Conservation (phyloP, 1,140 invertebrate genomes). For the Lepidotrigona ventralis region DNA sequence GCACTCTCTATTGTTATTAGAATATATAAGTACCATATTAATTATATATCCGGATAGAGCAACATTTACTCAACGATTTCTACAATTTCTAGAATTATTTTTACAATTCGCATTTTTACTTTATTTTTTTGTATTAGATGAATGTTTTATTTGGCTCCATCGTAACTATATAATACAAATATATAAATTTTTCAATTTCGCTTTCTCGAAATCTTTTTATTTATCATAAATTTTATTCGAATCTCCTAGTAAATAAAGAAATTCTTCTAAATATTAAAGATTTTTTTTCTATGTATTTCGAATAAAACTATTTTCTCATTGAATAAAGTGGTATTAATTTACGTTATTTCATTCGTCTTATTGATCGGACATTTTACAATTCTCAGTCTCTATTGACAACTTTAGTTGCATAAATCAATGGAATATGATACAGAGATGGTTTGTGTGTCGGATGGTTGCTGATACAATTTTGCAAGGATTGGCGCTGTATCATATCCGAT, state of each 20-base stretch:
- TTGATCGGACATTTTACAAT: not conserved
- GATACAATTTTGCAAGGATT: constrained; percentile 7
- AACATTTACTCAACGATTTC: no score
- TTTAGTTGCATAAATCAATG: not conserved
- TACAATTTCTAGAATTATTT: not conserved
- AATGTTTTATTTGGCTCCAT: not conserved
- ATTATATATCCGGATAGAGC: no score
- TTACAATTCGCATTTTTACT: not conserved
- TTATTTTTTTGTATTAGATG: rapidly evolving
- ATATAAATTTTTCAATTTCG: no score
- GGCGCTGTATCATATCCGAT: constrained; percentile 1
- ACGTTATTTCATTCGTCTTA: rapidly evolving
- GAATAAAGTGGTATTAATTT: no score
- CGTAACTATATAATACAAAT: no score
- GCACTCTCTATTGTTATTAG: constrained; percentile 45
- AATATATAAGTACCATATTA: not conserved
- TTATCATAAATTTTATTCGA: no score
- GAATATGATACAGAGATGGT: constrained; percentile 1
- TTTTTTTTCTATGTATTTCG: no score
- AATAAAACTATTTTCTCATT: no score
- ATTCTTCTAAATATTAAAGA: no score
- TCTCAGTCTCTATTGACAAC: not conserved
- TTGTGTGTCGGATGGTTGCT: not conserved
- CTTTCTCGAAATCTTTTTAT: no score
- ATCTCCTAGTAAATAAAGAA: no score